Evolutionary conservation across 2,888 invertebrate species (phyloP), one percentile per base, ranked within the genome.

Genomic region (Dryocosmus kuriphilus): DNA sequence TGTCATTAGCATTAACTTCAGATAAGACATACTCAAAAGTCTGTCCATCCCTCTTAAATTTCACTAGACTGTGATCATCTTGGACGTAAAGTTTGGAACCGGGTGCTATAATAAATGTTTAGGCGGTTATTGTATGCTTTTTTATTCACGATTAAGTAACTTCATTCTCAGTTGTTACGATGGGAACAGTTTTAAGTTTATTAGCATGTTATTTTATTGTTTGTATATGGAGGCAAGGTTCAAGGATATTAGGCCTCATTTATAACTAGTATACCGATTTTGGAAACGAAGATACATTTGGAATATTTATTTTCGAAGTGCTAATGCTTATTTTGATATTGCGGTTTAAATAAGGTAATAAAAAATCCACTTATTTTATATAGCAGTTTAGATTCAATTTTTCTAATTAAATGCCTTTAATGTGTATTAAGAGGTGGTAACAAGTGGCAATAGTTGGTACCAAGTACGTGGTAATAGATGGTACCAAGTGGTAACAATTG

Each of bases 1-100:
- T 51, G 71, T 22, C 71, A 71, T 71, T 71, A 71, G 51, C 71
- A 71, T 71, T 51, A 71, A 19, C 30, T 71, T 71, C 51, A 71
- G 71, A 71, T 71, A 71, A 51, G 5, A 63, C n/a, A 30, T 19
- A 16, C 16, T 41, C 65, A 46, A 19, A 65, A 27, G 1, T 67
- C 27, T 67, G 22, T 41, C 22, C 65, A 65, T 41, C 65, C 65
- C 22, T 60, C 38, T 51, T 16, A 51, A 41, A 19, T 27, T 24
- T 67, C 2, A 19, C 41, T 38, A 65, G 30, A 27, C 16, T 61
- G 16, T 30, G 8, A 32, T 61, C 61, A 32, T 61, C 30, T 32
- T 30, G 32, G 30, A 30, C 27, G 11, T 32, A n/a, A 4, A 35
- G 19, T 35, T 63, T 24, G 16, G 8, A 67, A 46, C 5, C 8